Percentiles rank a stretch among this genome's conserved stretches.
Conservation (phyloP, 2,113 vertebrate genomes). For the Arothron firmamentum region DNA sequence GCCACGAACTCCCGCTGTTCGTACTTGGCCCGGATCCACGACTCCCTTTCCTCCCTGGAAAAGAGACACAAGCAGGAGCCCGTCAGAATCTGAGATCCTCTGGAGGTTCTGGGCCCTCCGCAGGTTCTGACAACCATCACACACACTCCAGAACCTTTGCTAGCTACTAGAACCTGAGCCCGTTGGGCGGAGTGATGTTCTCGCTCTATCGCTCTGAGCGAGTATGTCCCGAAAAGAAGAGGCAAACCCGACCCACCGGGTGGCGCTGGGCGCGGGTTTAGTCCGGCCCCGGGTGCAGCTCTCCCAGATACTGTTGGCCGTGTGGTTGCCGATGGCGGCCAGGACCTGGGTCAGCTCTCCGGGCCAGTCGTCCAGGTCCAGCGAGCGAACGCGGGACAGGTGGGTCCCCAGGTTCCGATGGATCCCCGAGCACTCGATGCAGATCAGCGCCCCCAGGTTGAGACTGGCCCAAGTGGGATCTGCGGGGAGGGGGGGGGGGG, state of each 20-base stretch:
- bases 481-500: constrained; percentile 31
- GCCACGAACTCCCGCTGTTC: constrained; percentile 88
- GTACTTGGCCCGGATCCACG: constrained; percentile 94
- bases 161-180: too few relatives aligned
- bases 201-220: too few relatives aligned
- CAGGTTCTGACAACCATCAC: too few relatives aligned
- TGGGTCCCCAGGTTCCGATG: constrained; percentile 95
- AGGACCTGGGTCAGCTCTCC: constrained; percentile 91
- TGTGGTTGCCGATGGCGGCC: constrained; percentile 88
- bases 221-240: too few relatives aligned
- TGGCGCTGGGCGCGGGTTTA: constrained; percentile 84
- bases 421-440: constrained; percentile 96
- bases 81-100: too few relatives aligned
- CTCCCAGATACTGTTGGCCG: constrained; percentile 94
- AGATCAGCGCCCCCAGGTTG: constrained; percentile 93
- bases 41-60: constrained; percentile 87
- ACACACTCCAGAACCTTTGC: too few relatives aligned
- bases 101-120: too few relatives aligned
- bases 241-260: constrained; percentile 72
- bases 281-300: constrained; percentile 81
- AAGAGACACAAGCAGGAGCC: neutral
- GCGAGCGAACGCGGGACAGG: constrained; percentile 90
- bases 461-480: constrained; percentile 95
- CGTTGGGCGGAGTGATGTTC: too few relatives aligned
- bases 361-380: constrained; percentile 94